Conservation (phyloP, 2,888 invertebrate genomes). For the Drosophila borealis region DNA sequence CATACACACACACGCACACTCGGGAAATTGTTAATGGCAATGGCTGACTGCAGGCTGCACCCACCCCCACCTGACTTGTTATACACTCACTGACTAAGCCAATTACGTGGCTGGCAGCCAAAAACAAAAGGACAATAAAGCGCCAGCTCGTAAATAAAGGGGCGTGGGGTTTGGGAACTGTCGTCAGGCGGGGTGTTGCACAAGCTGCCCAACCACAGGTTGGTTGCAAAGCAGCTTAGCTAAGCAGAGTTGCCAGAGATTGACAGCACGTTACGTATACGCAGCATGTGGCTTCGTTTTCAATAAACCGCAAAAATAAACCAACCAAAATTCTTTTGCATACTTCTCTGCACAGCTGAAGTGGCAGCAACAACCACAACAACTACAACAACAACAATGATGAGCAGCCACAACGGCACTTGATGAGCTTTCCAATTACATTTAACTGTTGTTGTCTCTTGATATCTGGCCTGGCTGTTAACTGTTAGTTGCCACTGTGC, state of each 20-base stretch:
- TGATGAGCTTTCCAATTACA: slow-evolving; percentile 73
- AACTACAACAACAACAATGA: slow-evolving; percentile 1
- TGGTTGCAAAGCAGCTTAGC: slow-evolving; percentile 60
- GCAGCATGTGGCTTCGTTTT: slow-evolving; percentile 55
- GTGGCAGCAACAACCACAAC: slow-evolving; percentile 39
- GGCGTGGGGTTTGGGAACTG: neutral
- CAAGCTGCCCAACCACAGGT: slow-evolving; percentile 9
- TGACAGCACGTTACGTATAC: slow-evolving; percentile 45
- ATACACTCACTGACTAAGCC: slow-evolving; percentile 54
- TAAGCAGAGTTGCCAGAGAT: slow-evolving; percentile 52
- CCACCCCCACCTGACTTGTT: slow-evolving; percentile 4
- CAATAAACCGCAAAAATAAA: slow-evolving; percentile 60
- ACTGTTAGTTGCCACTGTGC: slow-evolving; percentile 44
- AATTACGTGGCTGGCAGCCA: slow-evolving; percentile 58
- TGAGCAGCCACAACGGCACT: slow-evolving; percentile 42
- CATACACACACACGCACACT: slow-evolving; percentile 16
- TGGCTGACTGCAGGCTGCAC: slow-evolving; percentile 28
- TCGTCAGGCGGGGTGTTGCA: slow-evolving; percentile 2
- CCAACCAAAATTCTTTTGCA: slow-evolving; percentile 60
- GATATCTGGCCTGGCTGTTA: slow-evolving; percentile 41
- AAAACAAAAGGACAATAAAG: slow-evolving; percentile 76
- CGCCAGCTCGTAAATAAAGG: slow-evolving; percentile 62
- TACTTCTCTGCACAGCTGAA: slow-evolving; percentile 63
- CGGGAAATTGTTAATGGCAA: slow-evolving; percentile 56
- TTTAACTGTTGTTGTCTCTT: slow-evolving; percentile 62